phyloP scores from a whole-genome alignment of 2,797 vertebrate species.

The Hemibagrus guttatus region DNA sequence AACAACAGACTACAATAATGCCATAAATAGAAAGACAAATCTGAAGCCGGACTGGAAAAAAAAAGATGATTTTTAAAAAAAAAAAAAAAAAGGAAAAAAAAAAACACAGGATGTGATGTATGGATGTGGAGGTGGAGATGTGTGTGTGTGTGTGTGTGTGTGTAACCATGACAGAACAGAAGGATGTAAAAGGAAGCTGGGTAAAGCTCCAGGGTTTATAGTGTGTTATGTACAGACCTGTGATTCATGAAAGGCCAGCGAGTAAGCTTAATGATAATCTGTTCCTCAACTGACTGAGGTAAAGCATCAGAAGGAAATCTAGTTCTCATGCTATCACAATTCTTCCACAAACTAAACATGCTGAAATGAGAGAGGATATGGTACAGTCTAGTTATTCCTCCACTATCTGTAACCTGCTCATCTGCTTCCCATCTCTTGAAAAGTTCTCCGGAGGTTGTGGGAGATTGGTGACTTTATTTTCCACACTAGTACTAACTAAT shows the following conservation, averaged over 20 bases:
- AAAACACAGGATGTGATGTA: constrained; percentile 39
- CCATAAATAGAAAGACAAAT: constrained; percentile 42
- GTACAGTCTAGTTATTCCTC: background rate
- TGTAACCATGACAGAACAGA: background rate
- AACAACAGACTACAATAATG: constrained; percentile 36
- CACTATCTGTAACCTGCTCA: background rate
- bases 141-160: constrained; percentile 14
- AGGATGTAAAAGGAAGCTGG: background rate
- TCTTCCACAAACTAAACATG: background rate
- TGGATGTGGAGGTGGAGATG: constrained; percentile 35
- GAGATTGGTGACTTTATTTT: too few relatives aligned
- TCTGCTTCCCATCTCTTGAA: background rate
- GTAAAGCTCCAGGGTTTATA: constrained; percentile 30
- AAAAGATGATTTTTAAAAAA: constrained; percentile 7
- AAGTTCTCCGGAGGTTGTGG: background rate
- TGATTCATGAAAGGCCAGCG: constrained; percentile 30
- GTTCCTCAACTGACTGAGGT: constrained; percentile 11
- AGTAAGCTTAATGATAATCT: constrained; percentile 10
- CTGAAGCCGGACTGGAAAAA: constrained; percentile 17
- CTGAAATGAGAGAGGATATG: background rate
- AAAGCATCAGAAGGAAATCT: background rate
- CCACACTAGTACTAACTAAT: background rate
- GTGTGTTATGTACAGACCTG: constrained; percentile 25
- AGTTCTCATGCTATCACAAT: background rate
- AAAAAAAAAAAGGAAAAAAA: too few relatives aligned